phyloP scores from a whole-genome alignment of 1,140 invertebrate genomes.

The Phocides pigmalion region DNA sequence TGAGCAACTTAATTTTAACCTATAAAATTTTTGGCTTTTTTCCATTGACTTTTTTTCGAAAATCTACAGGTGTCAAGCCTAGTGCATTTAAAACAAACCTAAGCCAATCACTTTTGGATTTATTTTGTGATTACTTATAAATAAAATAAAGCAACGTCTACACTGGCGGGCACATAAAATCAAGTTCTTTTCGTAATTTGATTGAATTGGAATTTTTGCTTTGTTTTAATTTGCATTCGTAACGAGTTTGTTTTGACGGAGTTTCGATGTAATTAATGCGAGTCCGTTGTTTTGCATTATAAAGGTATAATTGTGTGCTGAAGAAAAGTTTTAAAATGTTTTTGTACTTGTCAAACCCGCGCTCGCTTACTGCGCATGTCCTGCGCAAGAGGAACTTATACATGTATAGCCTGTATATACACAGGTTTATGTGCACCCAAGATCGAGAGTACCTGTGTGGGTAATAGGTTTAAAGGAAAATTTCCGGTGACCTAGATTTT shows the following conservation, averaged over 20 bases:
- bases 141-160: background rate
- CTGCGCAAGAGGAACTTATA: conserved; percentile 12
- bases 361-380: conserved; percentile 12
- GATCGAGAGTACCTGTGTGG: background rate
- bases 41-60: background rate
- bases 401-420: background rate
- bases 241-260: conserved; percentile 18
- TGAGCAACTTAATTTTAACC: background rate
- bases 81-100: background rate
- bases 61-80: conserved; percentile 13
- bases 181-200: background rate
- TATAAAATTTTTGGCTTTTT: background rate
- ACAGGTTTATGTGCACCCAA: background rate
- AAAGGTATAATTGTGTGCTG: conserved; percentile 15
- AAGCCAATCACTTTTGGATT: background rate
- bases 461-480: background rate
- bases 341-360: background rate
- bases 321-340: conserved; percentile 17
- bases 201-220: conserved; percentile 13
- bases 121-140: background rate
- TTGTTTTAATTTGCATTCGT: background rate
- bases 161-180: background rate
- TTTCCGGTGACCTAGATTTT: conserved; percentile 16
- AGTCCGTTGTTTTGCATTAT: conserved; percentile 13
- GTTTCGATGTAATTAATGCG: conserved; percentile 16